phyloP scores from a whole-genome alignment of 2,888 invertebrate species.

The Pachymerium ferrugineum region DNA sequence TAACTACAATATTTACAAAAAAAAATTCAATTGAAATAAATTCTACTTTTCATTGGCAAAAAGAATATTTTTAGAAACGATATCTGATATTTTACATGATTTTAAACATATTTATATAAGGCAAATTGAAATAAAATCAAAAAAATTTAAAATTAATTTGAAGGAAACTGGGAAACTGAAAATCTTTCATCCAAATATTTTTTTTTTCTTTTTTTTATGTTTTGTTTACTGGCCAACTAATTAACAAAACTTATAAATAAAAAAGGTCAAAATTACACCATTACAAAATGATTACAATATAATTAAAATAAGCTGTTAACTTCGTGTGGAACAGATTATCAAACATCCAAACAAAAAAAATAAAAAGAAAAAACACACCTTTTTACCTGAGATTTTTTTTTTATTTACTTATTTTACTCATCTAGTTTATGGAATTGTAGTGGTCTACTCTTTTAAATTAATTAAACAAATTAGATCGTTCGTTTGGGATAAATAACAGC shows the following conservation, averaged over 20 bases:
- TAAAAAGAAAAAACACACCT: background rate
- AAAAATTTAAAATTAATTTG: no score
- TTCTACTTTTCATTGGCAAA: no score
- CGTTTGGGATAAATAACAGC: background rate
- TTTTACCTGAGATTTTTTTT: slow-evolving; percentile 2
- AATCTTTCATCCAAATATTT: no score
- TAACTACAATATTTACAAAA: no score
- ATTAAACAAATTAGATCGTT: background rate
- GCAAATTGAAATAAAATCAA: no score
- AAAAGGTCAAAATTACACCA: background rate
- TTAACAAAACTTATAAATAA: background rate
- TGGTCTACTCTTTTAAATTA: background rate
- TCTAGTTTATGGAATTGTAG: background rate
- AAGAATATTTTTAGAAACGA: no score
- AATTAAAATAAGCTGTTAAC: background rate
- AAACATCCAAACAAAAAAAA: background rate
- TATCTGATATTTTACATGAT: no score
- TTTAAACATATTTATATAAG: no score
- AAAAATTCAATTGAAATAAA: no score
- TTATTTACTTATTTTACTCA: background rate
- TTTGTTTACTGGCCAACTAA: background rate
- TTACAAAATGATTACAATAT: background rate
- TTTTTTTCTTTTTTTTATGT: no score
- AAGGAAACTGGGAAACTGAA: no score
- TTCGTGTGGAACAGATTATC: background rate